A percentile compares a stretch with the other conserved stretches of the same genome.
Conservation (phyloP, 1,140 invertebrate genomes). For the Nixonia krombeini region DNA sequence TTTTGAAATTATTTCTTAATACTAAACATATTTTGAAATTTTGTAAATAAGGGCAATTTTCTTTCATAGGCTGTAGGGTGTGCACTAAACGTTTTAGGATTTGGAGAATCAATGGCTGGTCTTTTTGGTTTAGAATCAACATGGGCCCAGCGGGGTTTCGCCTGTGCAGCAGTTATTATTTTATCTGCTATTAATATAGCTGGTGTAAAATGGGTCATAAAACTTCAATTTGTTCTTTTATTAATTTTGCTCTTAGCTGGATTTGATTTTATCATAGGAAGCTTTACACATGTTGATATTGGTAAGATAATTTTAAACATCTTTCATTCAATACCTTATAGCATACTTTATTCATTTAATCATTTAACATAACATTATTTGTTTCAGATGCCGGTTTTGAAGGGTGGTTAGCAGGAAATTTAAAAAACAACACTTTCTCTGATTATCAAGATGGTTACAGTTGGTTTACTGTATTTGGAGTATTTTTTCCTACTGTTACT, state of each 20-base stretch:
- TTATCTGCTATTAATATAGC: constrained; percentile 91
- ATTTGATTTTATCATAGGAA: constrained; percentile 90
- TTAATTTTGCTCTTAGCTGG: constrained; percentile 88
- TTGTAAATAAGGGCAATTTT: neutral
- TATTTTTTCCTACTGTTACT: constrained; percentile 95
- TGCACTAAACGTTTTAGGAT: constrained; percentile 92
- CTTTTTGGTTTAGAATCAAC: constrained; percentile 81
- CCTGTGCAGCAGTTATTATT: constrained; percentile 84
- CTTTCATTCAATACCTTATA: too few relatives aligned
- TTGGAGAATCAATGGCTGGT: constrained; percentile 94
- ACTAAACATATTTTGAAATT: constrained; percentile 10
- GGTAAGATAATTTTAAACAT: constrained; percentile 72
- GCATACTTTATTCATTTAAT: constrained; percentile 1
- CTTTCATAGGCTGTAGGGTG: constrained; percentile 89
- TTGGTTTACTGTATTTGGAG: constrained; percentile 94
- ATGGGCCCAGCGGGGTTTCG: constrained; percentile 86
- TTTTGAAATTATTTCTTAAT: neutral
- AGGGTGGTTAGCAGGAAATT: constrained; percentile 85
- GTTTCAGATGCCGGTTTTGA: constrained; percentile 83
- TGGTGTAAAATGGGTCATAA: constrained; percentile 94
- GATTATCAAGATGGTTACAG: constrained; percentile 83
- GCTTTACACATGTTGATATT: constrained; percentile 80
- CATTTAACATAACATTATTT: too few relatives aligned
- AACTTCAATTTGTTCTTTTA: constrained; percentile 89
- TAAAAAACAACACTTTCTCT: constrained; percentile 87